A percentile compares a stretch with the other conserved stretches of the same genome.
phyloP scores from a whole-genome alignment of 2,888 invertebrate species.

The Pteria penguin region DNA sequence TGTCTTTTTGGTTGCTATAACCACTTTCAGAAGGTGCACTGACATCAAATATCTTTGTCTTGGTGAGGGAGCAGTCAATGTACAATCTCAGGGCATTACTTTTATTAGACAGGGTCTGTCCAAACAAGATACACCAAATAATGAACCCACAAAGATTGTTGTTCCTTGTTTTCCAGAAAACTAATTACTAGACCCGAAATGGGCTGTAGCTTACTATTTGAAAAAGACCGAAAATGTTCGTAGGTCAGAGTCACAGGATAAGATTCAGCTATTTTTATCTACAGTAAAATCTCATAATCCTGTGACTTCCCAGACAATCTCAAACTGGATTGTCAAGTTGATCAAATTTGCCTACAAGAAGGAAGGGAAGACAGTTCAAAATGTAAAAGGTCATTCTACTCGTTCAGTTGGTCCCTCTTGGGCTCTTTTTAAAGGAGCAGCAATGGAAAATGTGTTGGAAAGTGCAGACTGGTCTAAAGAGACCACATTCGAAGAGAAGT shows the following conservation, averaged over 20 bases:
- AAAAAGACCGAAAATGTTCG: too few species aligned
- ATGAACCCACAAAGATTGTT: too few species aligned
- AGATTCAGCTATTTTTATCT: too few species aligned
- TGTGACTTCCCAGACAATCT: neutral
- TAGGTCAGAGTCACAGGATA: too few species aligned
- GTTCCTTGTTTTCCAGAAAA: too few species aligned
- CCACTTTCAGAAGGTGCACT: neutral
- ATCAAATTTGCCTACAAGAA: neutral
- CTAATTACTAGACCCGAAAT: too few species aligned
- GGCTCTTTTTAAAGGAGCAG: slow-evolving; percentile 1
- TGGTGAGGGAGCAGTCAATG: too few species aligned
- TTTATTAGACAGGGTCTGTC: too few species aligned
- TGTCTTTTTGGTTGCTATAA: neutral
- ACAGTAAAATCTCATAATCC: neutral
- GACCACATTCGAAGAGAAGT: neutral
- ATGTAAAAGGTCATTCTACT: neutral
- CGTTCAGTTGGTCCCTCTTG: neutral
- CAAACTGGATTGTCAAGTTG: neutral
- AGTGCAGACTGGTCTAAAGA: neutral
- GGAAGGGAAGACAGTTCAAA: neutral
- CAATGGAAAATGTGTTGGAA: neutral
- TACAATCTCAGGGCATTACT: too few species aligned
- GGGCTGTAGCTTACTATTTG: too few species aligned
- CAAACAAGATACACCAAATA: too few species aligned
- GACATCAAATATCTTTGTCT: too few species aligned